Percentiles rank a stretch among this genome's conserved stretches.
Evolutionary conservation across 2,888 invertebrate species (phyloP).

Genomic region (Gerris lacustris): DNA sequence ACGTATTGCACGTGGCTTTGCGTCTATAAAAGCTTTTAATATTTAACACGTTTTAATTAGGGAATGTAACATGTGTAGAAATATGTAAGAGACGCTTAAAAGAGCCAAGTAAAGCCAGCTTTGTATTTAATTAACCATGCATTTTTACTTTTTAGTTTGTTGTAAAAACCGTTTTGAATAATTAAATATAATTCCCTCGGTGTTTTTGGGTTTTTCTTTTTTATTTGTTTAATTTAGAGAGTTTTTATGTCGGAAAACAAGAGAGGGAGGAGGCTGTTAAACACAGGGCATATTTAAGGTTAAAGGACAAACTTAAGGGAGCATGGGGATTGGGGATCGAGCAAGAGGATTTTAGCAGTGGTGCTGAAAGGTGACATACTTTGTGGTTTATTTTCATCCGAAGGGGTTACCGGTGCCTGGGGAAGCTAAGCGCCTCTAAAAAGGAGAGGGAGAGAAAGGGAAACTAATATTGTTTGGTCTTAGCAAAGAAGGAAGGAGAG

Average conservation of each 20-base stretch:
- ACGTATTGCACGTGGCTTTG: no score
- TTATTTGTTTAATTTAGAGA: background rate
- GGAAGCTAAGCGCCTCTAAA: background rate
- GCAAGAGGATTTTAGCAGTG: background rate
- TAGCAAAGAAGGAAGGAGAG: background rate
- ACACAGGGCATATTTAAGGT: background rate
- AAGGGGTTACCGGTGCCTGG: no score
- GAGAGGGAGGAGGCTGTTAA: background rate
- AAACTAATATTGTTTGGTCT: conserved; percentile 1
- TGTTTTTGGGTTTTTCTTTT: background rate
- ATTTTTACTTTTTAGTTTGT: no score
- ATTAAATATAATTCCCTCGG: no score
- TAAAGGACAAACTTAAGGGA: background rate
- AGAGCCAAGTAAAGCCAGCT: no score
- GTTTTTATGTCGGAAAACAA: no score
- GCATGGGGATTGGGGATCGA: background rate
- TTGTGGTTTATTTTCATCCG: background rate
- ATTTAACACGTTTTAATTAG: no score
- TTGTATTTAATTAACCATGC: no score
- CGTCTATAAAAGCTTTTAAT: no score
- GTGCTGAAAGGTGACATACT: conserved; percentile 5
- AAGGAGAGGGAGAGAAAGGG: background rate
- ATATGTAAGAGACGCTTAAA: no score
- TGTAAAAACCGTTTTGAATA: no score
- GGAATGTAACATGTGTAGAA: no score